Conservation (phyloP, 2,888 invertebrate species). For the Fragum sueziense region DNA sequence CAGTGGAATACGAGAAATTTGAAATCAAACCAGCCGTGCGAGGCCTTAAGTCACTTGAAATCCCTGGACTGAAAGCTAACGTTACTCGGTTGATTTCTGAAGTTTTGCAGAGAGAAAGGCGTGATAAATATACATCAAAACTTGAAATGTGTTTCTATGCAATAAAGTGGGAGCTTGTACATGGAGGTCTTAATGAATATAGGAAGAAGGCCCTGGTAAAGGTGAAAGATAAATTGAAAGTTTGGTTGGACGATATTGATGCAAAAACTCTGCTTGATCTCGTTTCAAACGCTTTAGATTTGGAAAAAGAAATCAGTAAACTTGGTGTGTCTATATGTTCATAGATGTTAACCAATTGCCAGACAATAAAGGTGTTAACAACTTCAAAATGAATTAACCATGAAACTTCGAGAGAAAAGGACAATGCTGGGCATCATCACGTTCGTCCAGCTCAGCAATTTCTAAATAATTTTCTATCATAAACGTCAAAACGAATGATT, state of each 20-base stretch:
- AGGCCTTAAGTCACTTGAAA: slow-evolving; percentile 1
- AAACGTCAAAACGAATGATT: no score
- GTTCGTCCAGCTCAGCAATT: no score
- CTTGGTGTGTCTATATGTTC: background rate
- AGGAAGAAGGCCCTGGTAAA: background rate
- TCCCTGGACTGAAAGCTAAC: background rate
- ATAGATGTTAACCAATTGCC: no score
- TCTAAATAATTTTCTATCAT: no score
- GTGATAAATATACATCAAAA: background rate
- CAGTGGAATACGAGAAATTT: background rate
- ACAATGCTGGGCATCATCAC: no score
- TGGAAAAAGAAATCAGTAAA: background rate
- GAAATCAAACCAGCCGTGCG: slow-evolving; percentile 3
- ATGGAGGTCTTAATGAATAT: background rate
- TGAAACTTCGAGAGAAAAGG: no score
- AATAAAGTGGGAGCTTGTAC: background rate
- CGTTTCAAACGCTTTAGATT: background rate
- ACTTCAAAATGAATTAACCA: no score
- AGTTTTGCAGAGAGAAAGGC: background rate
- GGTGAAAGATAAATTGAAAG: background rate
- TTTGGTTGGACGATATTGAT: background rate
- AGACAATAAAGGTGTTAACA: no score
- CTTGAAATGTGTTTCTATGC: background rate
- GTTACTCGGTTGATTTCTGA: background rate
- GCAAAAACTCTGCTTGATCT: background rate